A percentile compares a stretch with the other conserved stretches of the same genome.
Conservation (phyloP, 1,140 invertebrate genomes). For the Drosophila suzukii region DNA sequence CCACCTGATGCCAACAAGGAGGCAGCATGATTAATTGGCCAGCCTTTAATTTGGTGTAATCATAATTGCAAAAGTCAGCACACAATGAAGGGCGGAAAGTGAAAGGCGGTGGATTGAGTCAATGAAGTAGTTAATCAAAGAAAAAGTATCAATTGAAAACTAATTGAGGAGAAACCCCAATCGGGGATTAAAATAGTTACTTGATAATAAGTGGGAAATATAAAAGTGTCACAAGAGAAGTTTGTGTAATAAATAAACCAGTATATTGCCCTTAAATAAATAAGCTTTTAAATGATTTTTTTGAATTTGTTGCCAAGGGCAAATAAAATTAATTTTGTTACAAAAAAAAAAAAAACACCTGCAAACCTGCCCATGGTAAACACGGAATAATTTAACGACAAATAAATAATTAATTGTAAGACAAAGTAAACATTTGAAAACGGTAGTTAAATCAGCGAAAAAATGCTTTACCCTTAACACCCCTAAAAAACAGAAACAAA, state of each 20-base stretch:
- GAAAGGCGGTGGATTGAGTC: conserved; percentile 8
- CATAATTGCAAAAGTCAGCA: conserved; percentile 47
- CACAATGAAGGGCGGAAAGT: conserved; percentile 10
- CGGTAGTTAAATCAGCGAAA: background rate
- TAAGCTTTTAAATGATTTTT: background rate
- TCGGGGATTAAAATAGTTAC: background rate
- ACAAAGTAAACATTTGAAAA: conserved; percentile 1
- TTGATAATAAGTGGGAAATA: background rate
- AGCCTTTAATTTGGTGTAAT: conserved; percentile 42
- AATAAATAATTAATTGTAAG: conserved; percentile 4
- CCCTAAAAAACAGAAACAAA: background rate
- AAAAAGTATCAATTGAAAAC: conserved; percentile 14
- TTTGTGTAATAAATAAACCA: no score
- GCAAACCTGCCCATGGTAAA: background rate
- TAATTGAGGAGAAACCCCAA: background rate
- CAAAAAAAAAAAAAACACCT: no score
- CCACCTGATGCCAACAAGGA: conserved; percentile 6
- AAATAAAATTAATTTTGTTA: background rate
- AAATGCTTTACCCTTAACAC: background rate
- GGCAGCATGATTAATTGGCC: conserved; percentile 42
- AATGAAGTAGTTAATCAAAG: conserved; percentile 34
- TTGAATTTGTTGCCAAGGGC: background rate
- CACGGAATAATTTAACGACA: background rate
- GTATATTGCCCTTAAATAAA: no score
- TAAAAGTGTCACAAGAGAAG: no score